Base-by-base conservation (phyloP, 2,113 vertebrate species). In the Psittacara wagleri region DNA sequence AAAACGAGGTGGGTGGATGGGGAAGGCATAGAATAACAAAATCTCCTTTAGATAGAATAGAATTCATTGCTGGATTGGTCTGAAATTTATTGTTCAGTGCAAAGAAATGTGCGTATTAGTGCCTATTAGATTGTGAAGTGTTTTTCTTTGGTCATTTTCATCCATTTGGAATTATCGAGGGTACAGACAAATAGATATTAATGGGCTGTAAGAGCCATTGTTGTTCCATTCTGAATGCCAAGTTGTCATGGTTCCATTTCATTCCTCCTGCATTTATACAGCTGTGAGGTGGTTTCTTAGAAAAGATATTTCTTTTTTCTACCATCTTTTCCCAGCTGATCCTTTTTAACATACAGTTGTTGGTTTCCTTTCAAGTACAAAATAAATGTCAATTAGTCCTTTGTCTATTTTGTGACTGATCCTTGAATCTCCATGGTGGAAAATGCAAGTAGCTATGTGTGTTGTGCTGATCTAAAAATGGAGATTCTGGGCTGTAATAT, bases 1-100 rank as follows among this genome's bases (percentile, higher is more conserved):
- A 63, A 16, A 12, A 8, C 1, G 24, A 13, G 7, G 6, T 16
- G 0, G 0, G 17, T 20, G 10, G 6, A 6, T 5, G 9, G 4
- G 12, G 4, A 3, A 77, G 11, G 25, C 5, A 43, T 8, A 17
- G 39, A 27, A 1, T 43, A 87, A 27, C 9, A 20, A 77, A 80
- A 83, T 12, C 19, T 83, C 18, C 13, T 55, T 83, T 80, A 78
- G 70, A 63, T 75, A 10, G 35, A 59, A n/a, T 39, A 55, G 20
- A 55, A 55, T 86, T 83, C 17, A 12, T 67, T 61, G 13, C 35
- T 84, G 48, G 35, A 25, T 27, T 84, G 17, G 11, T 88, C 43
- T 84, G 72, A 72, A 92, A 78, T 88, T 33, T 62, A 48, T 66
- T 80, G 27, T 70, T 92, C 73, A 41, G 9, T 52, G 41, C 46